Evolutionary conservation across 2,113 vertebrate species (phyloP).

Genomic region (Leucopsar rothschildi): DNA sequence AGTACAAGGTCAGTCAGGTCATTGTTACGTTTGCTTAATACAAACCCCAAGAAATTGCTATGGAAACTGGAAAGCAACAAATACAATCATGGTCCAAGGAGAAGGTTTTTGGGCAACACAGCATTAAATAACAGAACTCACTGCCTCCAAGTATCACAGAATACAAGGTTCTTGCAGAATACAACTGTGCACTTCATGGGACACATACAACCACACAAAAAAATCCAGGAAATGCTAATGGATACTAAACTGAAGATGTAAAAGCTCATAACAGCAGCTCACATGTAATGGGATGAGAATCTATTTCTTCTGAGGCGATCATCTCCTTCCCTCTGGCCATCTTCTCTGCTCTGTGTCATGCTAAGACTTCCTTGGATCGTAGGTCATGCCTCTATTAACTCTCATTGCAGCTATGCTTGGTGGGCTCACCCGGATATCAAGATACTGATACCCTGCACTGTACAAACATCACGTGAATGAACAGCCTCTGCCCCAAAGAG

Average conservation of each 20-base stretch:
- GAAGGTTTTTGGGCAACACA: not conserved
- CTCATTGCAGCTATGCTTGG: not conserved
- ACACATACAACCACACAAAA: not conserved
- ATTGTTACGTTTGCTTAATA: accelerated
- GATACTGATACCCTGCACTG: accelerated
- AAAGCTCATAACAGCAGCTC: not conserved
- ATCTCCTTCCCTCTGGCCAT: not conserved
- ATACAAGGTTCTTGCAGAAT: not conserved
- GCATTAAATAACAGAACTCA: not conserved
- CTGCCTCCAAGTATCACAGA: not conserved
- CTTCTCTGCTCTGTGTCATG: not conserved
- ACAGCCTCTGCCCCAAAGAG: not conserved
- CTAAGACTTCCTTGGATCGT: not conserved
- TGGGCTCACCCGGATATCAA: not conserved
- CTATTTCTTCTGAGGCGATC: not conserved
- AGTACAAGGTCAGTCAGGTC: not conserved
- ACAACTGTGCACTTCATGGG: accelerated
- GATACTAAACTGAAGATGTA: not conserved
- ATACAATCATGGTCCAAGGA: not conserved
- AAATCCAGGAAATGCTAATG: not conserved
- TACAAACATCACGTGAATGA: not conserved
- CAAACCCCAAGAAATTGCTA: not conserved
- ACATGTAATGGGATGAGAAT: not conserved
- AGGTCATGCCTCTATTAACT: not conserved
- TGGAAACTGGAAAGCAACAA: not conserved